Base-by-base conservation (phyloP, 1,140 invertebrate species). In the Drosophila rhopaloa region DNA sequence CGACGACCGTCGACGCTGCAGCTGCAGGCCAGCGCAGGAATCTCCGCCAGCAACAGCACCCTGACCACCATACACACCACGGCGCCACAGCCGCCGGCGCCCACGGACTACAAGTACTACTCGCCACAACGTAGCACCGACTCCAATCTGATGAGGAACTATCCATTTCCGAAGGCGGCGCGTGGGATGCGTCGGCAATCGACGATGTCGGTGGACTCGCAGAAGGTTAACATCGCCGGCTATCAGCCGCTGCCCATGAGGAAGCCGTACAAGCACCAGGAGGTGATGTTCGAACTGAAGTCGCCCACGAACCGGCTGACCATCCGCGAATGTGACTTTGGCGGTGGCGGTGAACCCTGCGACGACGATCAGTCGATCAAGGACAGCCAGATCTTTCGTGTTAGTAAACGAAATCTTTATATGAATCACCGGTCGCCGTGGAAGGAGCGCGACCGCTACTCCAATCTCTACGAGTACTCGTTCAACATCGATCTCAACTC, bases 381-480 rank as follows among this genome's bases (percentile, higher is more conserved):
- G 79, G 91, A 92, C 63, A 92, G 91, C 82, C 91, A 92, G 82
- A 92, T 91, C 79, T 92, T 92, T 90, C 91, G 91, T 85, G 91
- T 92, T 92, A 92, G 91, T 88, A 92, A 92, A 91, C 84, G 91
- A 90, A 92, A 91, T 91, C 88, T 92, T 85, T 91, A 92, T 89
- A 90, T 91, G 86, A 91, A 92, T 90, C 86, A 91, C 59, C 79
- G 90, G 62, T 91, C 90, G 76, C 91, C 91, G 50, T 91, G 91
- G 84, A 91, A 89, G 74, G 91, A 92, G 73, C 88, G 90, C 71
- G 90, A 92, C 76, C 86, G 92, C 13, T 92, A 92, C 72, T 92
- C 92, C 11, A 92, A 92, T 74, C 88, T 92, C 11, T 92, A 92
- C 58, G 92, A 92, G 72, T 92, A 92, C 55, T 91, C 91, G 70